These are phyloP conservation scores for Myocastor coypus DNA, from an alignment of 2,113 vertebrate species.

Conservation along the genomic window DNA sequence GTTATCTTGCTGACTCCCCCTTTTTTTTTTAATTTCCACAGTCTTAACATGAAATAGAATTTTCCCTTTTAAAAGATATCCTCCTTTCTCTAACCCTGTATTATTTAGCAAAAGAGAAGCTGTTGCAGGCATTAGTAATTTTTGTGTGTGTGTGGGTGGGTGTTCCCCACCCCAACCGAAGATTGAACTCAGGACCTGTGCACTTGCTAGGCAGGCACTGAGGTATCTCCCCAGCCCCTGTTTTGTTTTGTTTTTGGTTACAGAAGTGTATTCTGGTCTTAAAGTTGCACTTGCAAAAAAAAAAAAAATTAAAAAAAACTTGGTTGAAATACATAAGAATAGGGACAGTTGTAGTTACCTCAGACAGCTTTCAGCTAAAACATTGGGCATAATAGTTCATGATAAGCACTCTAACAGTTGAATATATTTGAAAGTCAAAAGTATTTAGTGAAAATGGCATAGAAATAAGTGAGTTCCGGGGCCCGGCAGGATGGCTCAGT, in stretches of 20 bases:
- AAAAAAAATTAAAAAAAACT: not conserved
- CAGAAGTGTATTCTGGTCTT: constrained; percentile 23
- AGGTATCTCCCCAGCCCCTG: too few relatives aligned
- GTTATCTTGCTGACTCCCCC: too few relatives aligned
- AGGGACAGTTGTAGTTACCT: not conserved
- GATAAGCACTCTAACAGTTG: not conserved
- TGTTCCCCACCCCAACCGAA: too few relatives aligned
- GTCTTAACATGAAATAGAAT: constrained; percentile 6
- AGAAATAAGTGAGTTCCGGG: not conserved
- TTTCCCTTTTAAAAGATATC: not conserved
- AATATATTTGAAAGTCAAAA: not conserved
- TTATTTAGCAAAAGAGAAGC: not conserved
- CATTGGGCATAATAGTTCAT: not conserved
- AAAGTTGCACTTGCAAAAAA: not conserved
- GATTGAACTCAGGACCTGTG: too few relatives aligned
- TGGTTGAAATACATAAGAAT: constrained; percentile 10
- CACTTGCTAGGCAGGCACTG: too few relatives aligned
- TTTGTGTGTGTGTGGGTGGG: not conserved
- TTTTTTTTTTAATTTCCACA: not conserved
- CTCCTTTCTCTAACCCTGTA: not conserved
- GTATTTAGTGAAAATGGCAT: not conserved
- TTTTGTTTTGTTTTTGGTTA: not conserved
- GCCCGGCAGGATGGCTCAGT: too few relatives aligned
- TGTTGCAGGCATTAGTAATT: not conserved
- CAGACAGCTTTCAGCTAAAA: not conserved